Evolutionary conservation across 1,140 invertebrate genomes (phyloP).

Genomic region (Aphelenchoides besseyi): DNA sequence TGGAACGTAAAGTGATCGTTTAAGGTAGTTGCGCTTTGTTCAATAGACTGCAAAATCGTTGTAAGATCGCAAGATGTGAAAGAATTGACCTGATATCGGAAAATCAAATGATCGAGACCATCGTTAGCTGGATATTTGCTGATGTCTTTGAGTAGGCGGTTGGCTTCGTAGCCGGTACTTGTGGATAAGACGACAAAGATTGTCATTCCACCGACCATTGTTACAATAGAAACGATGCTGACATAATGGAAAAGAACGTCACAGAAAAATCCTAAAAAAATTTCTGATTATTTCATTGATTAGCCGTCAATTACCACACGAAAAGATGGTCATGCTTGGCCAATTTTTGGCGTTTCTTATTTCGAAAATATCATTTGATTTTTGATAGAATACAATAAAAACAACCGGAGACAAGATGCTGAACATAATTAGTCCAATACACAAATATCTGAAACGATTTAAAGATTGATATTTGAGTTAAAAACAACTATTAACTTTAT

Average conservation of each 20-base stretch:
- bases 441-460: background rate
- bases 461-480: background rate
- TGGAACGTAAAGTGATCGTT: background rate
- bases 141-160: background rate
- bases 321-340: conserved; percentile 1
- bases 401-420: background rate
- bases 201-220: background rate
- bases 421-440: background rate
- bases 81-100: background rate
- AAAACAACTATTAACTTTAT: conserved; percentile 1
- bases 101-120: conserved; percentile 16
- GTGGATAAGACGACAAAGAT: background rate
- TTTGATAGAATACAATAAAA: background rate
- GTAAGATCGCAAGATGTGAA: background rate
- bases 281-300: background rate
- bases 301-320: background rate
- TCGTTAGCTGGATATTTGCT: conserved; percentile 5
- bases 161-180: background rate
- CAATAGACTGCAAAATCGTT: background rate
- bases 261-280: conserved; percentile 7
- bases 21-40: background rate
- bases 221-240: background rate
- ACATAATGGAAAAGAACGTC: conserved; percentile 2
- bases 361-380: background rate
- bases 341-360: background rate